These are phyloP conservation scores for Phenganax subtilis DNA, from an alignment of 92 coral and sea anemone genomes.

Conservation along the genomic window DNA sequence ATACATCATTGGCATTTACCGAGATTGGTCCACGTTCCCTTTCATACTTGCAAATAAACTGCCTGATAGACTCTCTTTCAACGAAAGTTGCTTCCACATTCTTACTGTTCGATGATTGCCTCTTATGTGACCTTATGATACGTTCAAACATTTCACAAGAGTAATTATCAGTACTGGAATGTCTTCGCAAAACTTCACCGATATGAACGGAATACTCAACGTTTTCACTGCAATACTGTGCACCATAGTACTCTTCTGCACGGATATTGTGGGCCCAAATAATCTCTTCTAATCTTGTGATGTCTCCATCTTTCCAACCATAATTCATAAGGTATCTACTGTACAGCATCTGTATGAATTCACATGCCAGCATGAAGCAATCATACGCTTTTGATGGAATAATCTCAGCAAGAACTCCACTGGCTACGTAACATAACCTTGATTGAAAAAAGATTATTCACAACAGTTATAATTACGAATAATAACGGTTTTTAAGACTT, in stretches of 20 bases:
- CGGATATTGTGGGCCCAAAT: conserved; percentile 58
- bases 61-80: conserved; percentile 13
- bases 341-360: conserved; percentile 47
- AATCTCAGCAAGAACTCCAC: conserved; percentile 64
- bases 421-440: conserved; percentile 53
- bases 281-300: conserved; percentile 41
- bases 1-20: background rate
- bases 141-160: conserved; percentile 40
- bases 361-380: conserved; percentile 50
- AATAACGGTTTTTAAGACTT: too few relatives aligned
- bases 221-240: conserved; percentile 28
- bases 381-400: conserved; percentile 64
- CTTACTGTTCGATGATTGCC: conserved; percentile 13
- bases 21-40: conserved; percentile 4
- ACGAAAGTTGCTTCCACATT: conserved; percentile 11
- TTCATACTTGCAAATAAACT: conserved; percentile 1
- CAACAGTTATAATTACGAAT: background rate
- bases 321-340: conserved; percentile 12
- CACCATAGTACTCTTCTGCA: conserved; percentile 67
- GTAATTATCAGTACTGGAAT: conserved; percentile 38
- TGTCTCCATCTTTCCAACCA: conserved; percentile 47
- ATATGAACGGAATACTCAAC: conserved; percentile 40
- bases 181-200: conserved; percentile 32
- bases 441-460: background rate
- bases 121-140: conserved; percentile 6